Conservation (phyloP, 2,797 vertebrate genomes). For the Tolypeutes matacus region DNA sequence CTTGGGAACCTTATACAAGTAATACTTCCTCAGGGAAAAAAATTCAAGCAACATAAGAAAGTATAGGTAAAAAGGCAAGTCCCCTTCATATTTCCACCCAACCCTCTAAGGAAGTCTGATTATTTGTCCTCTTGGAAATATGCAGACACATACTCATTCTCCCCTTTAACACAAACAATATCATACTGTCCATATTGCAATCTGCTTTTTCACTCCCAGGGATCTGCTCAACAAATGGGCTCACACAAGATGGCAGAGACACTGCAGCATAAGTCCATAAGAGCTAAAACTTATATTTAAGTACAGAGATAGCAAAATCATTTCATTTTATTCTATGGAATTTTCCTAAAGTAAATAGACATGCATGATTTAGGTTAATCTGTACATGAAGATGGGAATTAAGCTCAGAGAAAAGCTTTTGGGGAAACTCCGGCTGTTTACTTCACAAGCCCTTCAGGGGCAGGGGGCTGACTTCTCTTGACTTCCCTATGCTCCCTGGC, state of each 20-base stretch:
- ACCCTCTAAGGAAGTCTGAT: not conserved
- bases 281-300: not conserved
- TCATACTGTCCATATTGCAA: not conserved
- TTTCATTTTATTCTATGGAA: constrained; percentile 79
- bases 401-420: constrained; percentile 55
- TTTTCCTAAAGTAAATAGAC: constrained; percentile 61
- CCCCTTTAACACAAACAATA: not conserved
- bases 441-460: not conserved
- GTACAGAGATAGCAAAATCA: constrained; percentile 68
- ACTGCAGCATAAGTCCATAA: not conserved
- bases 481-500: not conserved
- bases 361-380: constrained; percentile 67
- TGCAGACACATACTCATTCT: rapidly evolving
- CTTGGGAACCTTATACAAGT: not conserved
- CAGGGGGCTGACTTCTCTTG: not conserved
- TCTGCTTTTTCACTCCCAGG: not conserved
- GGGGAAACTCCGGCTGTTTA: not conserved
- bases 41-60: not conserved
- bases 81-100: not conserved
- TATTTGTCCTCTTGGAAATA: not conserved
- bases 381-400: constrained; percentile 51
- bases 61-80: constrained; percentile 18
- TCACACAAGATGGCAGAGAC: not conserved
- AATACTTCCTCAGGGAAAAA: not conserved
- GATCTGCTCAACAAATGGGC: not conserved